Conservation (phyloP, 1,140 invertebrate species). For the Metaphire vulgaris region DNA sequence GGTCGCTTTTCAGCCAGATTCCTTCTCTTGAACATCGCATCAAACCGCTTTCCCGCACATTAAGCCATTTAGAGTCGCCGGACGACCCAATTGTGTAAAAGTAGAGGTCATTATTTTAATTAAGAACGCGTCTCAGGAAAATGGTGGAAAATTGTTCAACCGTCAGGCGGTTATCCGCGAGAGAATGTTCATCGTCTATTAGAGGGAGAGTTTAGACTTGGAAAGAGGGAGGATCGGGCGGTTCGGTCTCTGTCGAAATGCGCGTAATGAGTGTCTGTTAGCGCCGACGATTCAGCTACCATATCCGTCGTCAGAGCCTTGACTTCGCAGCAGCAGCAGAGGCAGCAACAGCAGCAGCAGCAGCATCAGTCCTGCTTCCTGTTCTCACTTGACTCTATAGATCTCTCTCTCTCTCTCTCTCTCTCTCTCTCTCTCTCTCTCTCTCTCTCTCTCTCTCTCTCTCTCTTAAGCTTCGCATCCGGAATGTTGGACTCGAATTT, state of each 20-base stretch:
- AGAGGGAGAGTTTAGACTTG: background rate
- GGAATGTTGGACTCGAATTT: too few relatives aligned
- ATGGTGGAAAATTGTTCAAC: background rate
- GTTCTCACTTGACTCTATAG: too few relatives aligned
- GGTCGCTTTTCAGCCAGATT: background rate
- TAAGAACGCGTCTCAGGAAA: background rate
- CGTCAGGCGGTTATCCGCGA: background rate
- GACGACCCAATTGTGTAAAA: too few relatives aligned
- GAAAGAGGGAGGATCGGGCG: background rate
- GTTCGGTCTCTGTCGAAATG: background rate
- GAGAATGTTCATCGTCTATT: background rate
- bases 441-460: too few relatives aligned
- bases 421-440: too few relatives aligned
- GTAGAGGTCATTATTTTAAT: background rate
- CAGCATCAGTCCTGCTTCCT: background rate
- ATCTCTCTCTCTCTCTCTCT: too few relatives aligned
- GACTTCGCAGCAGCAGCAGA: background rate
- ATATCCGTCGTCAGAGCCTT: background rate
- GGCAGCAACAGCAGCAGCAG: background rate
- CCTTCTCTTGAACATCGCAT: background rate
- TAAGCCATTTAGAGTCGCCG: background rate
- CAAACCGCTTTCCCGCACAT: background rate
- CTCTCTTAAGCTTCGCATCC: too few relatives aligned
- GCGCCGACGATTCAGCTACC: background rate
- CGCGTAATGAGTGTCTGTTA: background rate